A percentile compares a stretch with the other conserved stretches of the same genome.
Evolutionary conservation across 2,797 vertebrate species (phyloP).

Genomic region (Limosa lapponica): DNA sequence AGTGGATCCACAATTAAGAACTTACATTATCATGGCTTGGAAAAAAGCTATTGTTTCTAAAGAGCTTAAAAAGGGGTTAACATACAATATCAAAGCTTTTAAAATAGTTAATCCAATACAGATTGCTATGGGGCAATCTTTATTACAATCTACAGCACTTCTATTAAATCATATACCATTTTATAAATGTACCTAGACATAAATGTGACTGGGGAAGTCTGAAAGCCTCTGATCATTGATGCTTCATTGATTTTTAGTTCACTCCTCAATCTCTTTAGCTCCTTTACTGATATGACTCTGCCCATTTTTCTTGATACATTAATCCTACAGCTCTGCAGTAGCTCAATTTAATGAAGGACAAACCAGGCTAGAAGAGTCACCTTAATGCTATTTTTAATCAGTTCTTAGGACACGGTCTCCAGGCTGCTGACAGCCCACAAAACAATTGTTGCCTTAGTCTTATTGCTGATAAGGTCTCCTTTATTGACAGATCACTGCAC

Average conservation of each 20-base stretch:
- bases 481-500: constrained; percentile 1
- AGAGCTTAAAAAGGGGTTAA: background rate
- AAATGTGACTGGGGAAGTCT: background rate
- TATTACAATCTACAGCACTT: background rate
- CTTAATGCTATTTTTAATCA: constrained; percentile 29
- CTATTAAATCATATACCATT: background rate
- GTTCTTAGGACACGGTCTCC: background rate
- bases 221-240: constrained; percentile 13
- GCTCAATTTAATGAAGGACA: constrained; percentile 42
- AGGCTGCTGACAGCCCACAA: constrained; percentile 13
- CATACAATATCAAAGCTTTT: background rate
- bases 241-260: constrained; percentile 24
- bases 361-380: background rate
- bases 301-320: background rate
- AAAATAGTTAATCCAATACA: background rate
- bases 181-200: background rate
- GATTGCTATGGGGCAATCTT: background rate
- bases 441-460: constrained; percentile 31
- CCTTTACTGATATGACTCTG: background rate
- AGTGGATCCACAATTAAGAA: background rate
- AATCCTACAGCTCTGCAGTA: constrained; percentile 1
- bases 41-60: background rate
- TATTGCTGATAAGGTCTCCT: background rate
- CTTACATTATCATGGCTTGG: background rate
- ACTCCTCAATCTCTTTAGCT: background rate